phyloP scores from a whole-genome alignment of 1,140 invertebrate genomes.

The Cecropterus lyciades region DNA sequence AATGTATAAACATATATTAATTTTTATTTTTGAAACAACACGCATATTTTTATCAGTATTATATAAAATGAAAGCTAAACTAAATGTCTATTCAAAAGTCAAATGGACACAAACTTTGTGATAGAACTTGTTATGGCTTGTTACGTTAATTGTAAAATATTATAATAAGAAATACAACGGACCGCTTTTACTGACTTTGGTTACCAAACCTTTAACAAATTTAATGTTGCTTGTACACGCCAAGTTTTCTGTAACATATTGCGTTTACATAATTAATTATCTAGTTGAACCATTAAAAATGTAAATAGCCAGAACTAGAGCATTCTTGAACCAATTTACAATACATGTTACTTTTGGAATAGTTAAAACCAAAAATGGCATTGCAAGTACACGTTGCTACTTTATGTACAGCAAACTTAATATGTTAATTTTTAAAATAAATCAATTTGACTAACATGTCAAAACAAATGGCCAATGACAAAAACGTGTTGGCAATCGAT shows the following conservation, averaged over 20 bases:
- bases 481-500: constrained; percentile 1
- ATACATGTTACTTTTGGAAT: constrained; percentile 1
- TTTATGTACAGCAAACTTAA: background rate
- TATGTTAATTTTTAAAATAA: too few species aligned
- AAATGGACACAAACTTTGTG: too few species aligned
- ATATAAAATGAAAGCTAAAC: too few species aligned
- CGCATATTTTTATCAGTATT: too few species aligned
- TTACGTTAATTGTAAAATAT: background rate
- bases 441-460: too few species aligned
- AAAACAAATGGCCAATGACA: background rate
- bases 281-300: constrained; percentile 17
- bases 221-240: constrained; percentile 25
- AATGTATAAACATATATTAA: too few species aligned
- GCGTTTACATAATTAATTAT: constrained; percentile 25
- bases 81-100: too few species aligned
- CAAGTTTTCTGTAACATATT: constrained; percentile 25
- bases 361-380: background rate
- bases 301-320: constrained; percentile 8
- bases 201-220: constrained; percentile 24
- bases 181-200: constrained; percentile 10
- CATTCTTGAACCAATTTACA: constrained; percentile 5
- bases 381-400: background rate
- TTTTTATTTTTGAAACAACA: too few species aligned
- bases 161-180: constrained; percentile 22
- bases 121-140: too few species aligned